Evolutionary conservation across 2,113 vertebrate genomes (phyloP).

Genomic region (Taxidea taxus): DNA sequence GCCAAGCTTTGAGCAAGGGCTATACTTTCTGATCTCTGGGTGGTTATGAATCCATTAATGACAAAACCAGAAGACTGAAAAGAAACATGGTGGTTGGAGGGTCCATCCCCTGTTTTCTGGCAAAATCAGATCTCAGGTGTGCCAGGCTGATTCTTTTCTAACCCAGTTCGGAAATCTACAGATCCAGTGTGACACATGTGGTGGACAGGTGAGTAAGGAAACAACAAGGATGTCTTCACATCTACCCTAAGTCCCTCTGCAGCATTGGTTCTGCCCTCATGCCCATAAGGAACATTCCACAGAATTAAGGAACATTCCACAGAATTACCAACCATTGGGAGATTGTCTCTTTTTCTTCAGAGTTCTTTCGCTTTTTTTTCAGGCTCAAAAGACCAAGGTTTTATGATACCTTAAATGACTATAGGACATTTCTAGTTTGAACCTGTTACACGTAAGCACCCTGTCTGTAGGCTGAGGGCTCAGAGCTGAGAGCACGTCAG

Average conservation of each 20-base stretch:
- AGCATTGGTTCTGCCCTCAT: neutral
- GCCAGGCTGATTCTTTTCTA: neutral
- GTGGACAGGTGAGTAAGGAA: neutral
- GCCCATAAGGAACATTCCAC: neutral
- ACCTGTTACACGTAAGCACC: neutral
- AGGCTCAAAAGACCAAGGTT: neutral
- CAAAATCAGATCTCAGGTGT: neutral
- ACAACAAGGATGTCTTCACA: neutral
- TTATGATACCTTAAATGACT: neutral
- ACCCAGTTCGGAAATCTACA: neutral
- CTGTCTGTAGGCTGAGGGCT: neutral
- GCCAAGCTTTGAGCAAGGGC: neutral
- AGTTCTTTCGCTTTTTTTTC: neutral
- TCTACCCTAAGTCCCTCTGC: neutral
- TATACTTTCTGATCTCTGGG: neutral
- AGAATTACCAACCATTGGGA: neutral
- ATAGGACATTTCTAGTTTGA: neutral
- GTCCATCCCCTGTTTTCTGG: neutral
- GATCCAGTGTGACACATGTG: neutral
- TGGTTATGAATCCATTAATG: neutral
- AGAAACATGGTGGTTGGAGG: neutral
- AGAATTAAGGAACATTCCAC: neutral
- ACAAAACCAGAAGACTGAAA: neutral
- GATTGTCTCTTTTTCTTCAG: neutral
- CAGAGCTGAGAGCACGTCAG: neutral